These are phyloP conservation scores for Chirona hameri DNA, from an alignment of 2,888 invertebrate species.

Conservation along the genomic window DNA sequence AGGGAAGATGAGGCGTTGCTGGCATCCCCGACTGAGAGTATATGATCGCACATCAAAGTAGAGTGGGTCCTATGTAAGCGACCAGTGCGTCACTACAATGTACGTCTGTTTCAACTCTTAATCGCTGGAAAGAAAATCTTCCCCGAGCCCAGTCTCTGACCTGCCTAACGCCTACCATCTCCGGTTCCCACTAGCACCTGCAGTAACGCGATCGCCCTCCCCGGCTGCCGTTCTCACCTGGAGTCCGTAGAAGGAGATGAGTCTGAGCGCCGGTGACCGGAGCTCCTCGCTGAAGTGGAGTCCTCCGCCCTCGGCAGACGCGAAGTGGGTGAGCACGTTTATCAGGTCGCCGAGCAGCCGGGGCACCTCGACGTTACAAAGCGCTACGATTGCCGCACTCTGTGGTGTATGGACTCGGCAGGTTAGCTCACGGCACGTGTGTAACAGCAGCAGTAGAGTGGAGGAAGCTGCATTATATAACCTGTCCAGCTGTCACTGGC, in stretches of 20 bases:
- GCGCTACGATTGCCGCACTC: slow-evolving; percentile 82
- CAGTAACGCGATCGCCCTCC: neutral
- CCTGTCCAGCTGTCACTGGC: too few species aligned
- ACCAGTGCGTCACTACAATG: too few species aligned
- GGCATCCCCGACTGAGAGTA: too few species aligned
- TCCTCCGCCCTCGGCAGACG: slow-evolving; percentile 44
- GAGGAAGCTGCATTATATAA: too few species aligned
- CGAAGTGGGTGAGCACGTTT: slow-evolving; percentile 63
- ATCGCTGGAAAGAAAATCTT: neutral
- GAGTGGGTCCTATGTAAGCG: too few species aligned
- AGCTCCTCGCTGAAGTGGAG: slow-evolving; percentile 59
- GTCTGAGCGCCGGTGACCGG: slow-evolving; percentile 61
- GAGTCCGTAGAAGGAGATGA: slow-evolving; percentile 64
- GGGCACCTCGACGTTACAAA: slow-evolving; percentile 85
- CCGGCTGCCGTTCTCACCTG: slow-evolving; percentile 54
- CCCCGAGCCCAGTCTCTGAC: neutral
- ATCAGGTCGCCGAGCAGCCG: slow-evolving; percentile 75
- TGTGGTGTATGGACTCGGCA: too few species aligned
- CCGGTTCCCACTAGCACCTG: neutral
- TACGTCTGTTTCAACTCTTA: neutral
- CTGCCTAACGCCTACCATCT: neutral
- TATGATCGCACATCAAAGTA: too few species aligned
- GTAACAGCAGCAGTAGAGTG: too few species aligned
- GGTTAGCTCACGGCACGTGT: too few species aligned
- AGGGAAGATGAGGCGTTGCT: too few species aligned